Percentiles rank a stretch among this genome's conserved stretches.
Evolutionary conservation across 2,797 vertebrate genomes (phyloP).

Genomic region (Ciconia nigra): DNA sequence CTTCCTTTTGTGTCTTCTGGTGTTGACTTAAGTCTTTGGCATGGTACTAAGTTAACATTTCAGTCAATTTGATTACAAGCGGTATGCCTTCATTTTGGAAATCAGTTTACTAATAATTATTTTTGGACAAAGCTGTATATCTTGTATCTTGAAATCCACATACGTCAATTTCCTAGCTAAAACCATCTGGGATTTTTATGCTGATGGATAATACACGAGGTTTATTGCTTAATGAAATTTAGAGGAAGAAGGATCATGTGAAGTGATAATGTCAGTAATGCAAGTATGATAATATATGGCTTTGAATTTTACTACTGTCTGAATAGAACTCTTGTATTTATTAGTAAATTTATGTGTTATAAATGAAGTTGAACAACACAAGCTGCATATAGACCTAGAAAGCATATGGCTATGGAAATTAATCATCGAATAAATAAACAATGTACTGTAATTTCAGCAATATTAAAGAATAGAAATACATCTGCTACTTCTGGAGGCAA

Average conservation of each 20-base stretch:
- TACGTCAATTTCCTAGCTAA: slow-evolving; percentile 12
- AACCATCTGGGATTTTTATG: slow-evolving; percentile 53
- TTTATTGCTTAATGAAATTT: slow-evolving; percentile 63
- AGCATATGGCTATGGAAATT: background rate
- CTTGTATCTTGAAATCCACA: slow-evolving; percentile 23
- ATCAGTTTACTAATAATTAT: background rate
- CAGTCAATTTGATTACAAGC: background rate
- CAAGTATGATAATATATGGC: background rate
- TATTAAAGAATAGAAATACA: background rate
- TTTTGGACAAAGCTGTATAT: slow-evolving; percentile 12
- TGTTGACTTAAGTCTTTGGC: background rate
- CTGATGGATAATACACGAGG: slow-evolving; percentile 27
- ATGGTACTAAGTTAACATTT: background rate
- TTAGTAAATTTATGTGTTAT: background rate
- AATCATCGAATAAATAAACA: background rate
- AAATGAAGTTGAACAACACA: background rate
- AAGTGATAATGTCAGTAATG: slow-evolving; percentile 25
- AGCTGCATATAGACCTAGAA: background rate
- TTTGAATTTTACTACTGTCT: slow-evolving; percentile 29
- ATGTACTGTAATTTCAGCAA: background rate
- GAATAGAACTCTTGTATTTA: background rate
- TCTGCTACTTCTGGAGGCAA: background rate
- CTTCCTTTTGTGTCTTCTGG: background rate
- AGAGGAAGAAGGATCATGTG: slow-evolving; percentile 5
- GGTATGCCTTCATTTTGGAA: background rate